Evolutionary conservation across 2,797 vertebrate species (phyloP).

Genomic region (Falco columbarius): DNA sequence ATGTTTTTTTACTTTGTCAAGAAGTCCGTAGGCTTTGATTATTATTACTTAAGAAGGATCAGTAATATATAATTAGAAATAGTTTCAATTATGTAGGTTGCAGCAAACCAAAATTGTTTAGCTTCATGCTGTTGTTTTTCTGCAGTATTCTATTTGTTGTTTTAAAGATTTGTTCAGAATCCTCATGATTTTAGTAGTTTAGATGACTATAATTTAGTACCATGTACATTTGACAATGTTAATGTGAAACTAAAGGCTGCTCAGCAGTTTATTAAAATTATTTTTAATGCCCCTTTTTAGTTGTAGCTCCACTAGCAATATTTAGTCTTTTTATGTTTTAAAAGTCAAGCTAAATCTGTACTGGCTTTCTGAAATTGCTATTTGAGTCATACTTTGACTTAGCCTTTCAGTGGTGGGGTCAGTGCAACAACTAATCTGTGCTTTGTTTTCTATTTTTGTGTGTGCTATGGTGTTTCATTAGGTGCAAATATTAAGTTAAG

Average conservation of each 20-base stretch:
- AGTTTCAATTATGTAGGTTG: not conserved
- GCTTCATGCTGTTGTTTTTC: not conserved
- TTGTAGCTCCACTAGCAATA: not conserved
- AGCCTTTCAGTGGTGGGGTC: not conserved
- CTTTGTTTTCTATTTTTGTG: not conserved
- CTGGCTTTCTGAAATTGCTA: not conserved
- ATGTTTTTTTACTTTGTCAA: not conserved
- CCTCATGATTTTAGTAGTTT: not conserved
- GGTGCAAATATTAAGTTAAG: not conserved
- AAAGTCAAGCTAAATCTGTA: not conserved
- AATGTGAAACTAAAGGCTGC: not conserved
- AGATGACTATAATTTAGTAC: not conserved
- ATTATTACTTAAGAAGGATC: not conserved
- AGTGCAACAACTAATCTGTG: not conserved
- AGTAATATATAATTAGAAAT: not conserved
- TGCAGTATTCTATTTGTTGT: not conserved
- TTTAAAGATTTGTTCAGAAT: not conserved
- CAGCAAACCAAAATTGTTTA: not conserved
- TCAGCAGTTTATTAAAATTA: not conserved
- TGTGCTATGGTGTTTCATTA: not conserved
- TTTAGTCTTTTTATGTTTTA: not conserved
- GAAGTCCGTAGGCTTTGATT: not conserved
- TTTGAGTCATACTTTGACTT: not conserved
- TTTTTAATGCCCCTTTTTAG: not conserved
- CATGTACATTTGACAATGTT: not conserved